A percentile compares a stretch with the other conserved stretches of the same genome.
phyloP scores from a whole-genome alignment of 2,113 vertebrate species.

The Aldabrachelys gigantea region DNA sequence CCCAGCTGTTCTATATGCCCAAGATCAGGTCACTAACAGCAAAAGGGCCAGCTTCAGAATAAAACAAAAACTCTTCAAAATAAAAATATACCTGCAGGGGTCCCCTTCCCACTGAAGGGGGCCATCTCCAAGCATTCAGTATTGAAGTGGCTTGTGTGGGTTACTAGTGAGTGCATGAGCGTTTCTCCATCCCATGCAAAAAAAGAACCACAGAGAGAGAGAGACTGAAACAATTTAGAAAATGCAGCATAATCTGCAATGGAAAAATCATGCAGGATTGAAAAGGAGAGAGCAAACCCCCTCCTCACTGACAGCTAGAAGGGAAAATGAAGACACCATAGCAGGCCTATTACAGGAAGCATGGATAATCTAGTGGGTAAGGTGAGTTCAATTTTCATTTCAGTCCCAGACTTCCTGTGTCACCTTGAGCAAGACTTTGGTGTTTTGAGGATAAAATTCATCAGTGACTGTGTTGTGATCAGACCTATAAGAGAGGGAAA shows the following conservation, averaged over 20 bases:
- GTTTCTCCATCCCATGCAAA: neutral
- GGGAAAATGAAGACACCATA: neutral
- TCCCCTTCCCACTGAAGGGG: neutral
- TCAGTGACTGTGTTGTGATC: neutral
- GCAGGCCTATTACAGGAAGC: neutral
- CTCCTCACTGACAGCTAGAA: neutral
- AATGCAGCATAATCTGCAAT: neutral
- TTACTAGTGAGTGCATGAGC: accelerated
- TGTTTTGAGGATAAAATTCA: neutral
- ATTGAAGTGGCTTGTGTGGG: neutral
- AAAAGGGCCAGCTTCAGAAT: conserved; percentile 40
- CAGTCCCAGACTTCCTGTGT: neutral
- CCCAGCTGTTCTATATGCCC: conserved; percentile 64
- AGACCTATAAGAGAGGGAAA: neutral
- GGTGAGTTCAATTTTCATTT: neutral
- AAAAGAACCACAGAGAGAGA: neutral
- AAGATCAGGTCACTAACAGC: conserved; percentile 51
- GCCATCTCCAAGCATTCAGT: neutral
- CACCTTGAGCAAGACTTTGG: accelerated
- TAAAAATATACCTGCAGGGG: neutral
- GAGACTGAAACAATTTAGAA: neutral
- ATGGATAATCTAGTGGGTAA: accelerated
- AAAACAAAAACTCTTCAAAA: conserved; percentile 60
- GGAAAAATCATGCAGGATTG: neutral
- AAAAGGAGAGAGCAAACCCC: neutral